Percentiles rank a stretch among this genome's conserved stretches.
Evolutionary conservation across 2,888 invertebrate species (phyloP).

Genomic region (Proisotoma minuta): DNA sequence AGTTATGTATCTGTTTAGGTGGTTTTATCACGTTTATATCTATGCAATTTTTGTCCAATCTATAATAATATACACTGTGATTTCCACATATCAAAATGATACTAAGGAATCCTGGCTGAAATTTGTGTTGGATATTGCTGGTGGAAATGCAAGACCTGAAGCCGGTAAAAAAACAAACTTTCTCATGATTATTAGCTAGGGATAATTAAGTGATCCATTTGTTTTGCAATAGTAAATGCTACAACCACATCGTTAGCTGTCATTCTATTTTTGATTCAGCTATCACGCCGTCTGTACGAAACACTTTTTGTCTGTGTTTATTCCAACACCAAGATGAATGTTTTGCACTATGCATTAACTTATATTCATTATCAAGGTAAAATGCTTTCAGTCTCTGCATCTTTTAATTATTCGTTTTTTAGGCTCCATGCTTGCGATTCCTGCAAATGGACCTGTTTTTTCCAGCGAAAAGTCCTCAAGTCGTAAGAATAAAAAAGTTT

Average conservation of each 20-base stretch:
- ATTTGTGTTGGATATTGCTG: slow-evolving; percentile 54
- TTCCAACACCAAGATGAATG: slow-evolving; percentile 71
- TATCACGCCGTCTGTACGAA: slow-evolving; percentile 71
- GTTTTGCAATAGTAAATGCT: slow-evolving; percentile 57
- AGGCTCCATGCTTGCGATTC: slow-evolving; percentile 49
- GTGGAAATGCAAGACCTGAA: slow-evolving; percentile 52
- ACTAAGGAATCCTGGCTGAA: slow-evolving; percentile 56
- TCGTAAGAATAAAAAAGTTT: background rate
- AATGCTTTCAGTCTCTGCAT: background rate
- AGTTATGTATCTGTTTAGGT: slow-evolving; percentile 51
- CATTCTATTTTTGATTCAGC: slow-evolving; percentile 64
- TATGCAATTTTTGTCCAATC: slow-evolving; percentile 61
- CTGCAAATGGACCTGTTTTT: slow-evolving; percentile 26
- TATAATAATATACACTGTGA: slow-evolving; percentile 54
- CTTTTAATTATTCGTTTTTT: too few relatives aligned
- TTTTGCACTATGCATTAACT: slow-evolving; percentile 71
- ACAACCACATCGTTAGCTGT: slow-evolving; percentile 60
- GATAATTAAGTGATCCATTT: slow-evolving; percentile 41
- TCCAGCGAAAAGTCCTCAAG: slow-evolving; percentile 8
- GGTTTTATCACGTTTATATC: slow-evolving; percentile 75
- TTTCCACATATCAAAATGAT: slow-evolving; percentile 55
- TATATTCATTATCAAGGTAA: slow-evolving; percentile 63
- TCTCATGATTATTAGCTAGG: too few relatives aligned
- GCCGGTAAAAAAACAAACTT: slow-evolving; percentile 58
- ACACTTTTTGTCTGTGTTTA: slow-evolving; percentile 74